These are phyloP conservation scores for Rhinogobio ventralis DNA, from an alignment of 2,797 vertebrate species.

Conservation along the genomic window DNA sequence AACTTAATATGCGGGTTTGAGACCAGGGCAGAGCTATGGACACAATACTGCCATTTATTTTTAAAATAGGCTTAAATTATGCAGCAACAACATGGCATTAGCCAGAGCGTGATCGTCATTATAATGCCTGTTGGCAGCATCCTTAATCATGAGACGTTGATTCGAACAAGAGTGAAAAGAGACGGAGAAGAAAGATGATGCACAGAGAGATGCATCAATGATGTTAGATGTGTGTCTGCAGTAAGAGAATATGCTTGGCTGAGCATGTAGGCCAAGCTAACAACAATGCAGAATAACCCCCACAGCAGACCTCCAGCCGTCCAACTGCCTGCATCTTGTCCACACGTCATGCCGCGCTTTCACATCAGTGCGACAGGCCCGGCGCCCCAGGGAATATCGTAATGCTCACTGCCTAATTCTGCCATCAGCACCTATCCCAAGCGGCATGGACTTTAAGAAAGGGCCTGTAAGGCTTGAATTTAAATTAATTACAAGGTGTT, in stretches of 20 bases:
- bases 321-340: slow-evolving; percentile 41
- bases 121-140: slow-evolving; percentile 33
- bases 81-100: slow-evolving; percentile 44
- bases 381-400: slow-evolving; percentile 22
- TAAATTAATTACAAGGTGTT: slow-evolving; percentile 23
- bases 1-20: not conserved
- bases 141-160: slow-evolving; percentile 30
- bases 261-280: slow-evolving; percentile 84
- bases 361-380: slow-evolving; percentile 51
- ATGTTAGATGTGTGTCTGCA: slow-evolving; percentile 64
- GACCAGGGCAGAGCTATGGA: slow-evolving; percentile 7
- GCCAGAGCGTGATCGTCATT: slow-evolving; percentile 29
- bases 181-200: slow-evolving; percentile 72
- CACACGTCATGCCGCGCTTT: slow-evolving; percentile 26
- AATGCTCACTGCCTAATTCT: slow-evolving; percentile 35
- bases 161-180: slow-evolving; percentile 69
- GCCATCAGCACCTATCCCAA: slow-evolving; percentile 21
- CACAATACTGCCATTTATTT: slow-evolving; percentile 23
- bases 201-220: slow-evolving; percentile 65
- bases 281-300: slow-evolving; percentile 82
- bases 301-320: slow-evolving; percentile 62
- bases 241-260: slow-evolving; percentile 79
- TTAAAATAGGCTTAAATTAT: slow-evolving; percentile 50
- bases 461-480: slow-evolving; percentile 5
- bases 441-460: slow-evolving; percentile 6